These are phyloP conservation scores for Caenorhabditis afra DNA, from an alignment of 2,888 invertebrate genomes.

Conservation along the genomic window DNA sequence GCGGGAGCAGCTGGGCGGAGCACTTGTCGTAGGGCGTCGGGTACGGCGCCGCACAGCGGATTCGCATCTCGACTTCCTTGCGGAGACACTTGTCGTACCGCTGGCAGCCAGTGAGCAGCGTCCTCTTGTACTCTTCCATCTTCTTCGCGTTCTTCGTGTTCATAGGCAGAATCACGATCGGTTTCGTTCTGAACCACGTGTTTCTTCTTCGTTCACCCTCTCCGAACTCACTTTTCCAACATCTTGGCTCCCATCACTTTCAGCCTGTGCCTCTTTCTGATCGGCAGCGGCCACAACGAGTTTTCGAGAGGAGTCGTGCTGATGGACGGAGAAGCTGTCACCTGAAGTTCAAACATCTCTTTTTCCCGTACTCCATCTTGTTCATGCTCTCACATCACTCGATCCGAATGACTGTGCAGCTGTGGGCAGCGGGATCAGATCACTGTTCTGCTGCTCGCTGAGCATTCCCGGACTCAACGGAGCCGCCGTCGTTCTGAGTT, in stretches of 20 bases:
- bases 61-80: constrained; percentile 53
- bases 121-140: constrained; percentile 46
- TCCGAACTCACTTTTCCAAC: constrained; percentile 35
- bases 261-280: constrained; percentile 37
- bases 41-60: constrained; percentile 46
- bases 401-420: constrained; percentile 36
- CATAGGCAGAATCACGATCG: constrained; percentile 52
- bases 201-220: background rate
- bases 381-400: constrained; percentile 13
- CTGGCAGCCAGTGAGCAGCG: constrained; percentile 44
- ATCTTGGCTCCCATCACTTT: constrained; percentile 55
- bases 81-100: constrained; percentile 52
- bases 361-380: background rate
- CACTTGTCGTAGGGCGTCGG: constrained; percentile 54
- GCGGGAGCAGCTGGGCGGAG: constrained; percentile 52
- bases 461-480: constrained; percentile 48
- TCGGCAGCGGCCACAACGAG: constrained; percentile 56
- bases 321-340: constrained; percentile 50
- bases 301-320: constrained; percentile 51
- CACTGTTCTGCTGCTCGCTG: constrained; percentile 43
- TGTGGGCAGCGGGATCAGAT: constrained; percentile 52
- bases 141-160: constrained; percentile 47
- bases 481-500: constrained; percentile 43
- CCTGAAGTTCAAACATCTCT: constrained; percentile 18
- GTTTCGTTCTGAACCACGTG: constrained; percentile 39